Conservation (phyloP, 2,113 vertebrate species). For the Anguilla rostrata region DNA sequence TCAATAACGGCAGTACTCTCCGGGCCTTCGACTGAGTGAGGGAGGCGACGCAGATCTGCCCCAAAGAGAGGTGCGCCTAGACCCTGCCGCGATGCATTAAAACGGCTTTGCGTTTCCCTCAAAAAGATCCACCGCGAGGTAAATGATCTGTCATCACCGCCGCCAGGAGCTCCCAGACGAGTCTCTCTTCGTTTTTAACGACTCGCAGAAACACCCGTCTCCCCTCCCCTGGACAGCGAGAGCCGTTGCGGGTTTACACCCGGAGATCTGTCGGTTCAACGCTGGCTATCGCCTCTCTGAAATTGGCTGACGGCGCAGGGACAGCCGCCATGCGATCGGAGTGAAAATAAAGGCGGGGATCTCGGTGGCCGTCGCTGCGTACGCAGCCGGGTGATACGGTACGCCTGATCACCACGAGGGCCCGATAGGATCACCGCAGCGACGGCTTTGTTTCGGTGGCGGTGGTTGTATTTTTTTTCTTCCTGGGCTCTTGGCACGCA, state of each 20-base stretch:
- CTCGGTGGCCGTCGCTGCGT: neutral
- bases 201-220: constrained; percentile 29
- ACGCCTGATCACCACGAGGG: neutral
- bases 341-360: constrained; percentile 30
- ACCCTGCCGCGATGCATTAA: neutral
- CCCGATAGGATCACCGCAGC: neutral
- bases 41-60: neutral
- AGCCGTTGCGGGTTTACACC: constrained; percentile 21
- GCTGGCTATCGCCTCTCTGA: constrained; percentile 30
- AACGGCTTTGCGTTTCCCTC: neutral
- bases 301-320: constrained; percentile 30
- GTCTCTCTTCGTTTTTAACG: constrained; percentile 41
- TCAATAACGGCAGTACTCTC: neutral
- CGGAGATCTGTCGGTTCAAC: constrained; percentile 31
- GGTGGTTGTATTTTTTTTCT: neutral
- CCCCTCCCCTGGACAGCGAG: constrained; percentile 25
- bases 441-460: neutral
- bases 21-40: neutral
- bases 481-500: neutral
- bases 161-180: constrained; percentile 21
- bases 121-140: constrained; percentile 26
- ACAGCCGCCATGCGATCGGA: constrained; percentile 14
- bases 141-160: constrained; percentile 41
- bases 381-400: constrained; percentile 30
- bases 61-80: neutral